A percentile compares a stretch with the other conserved stretches of the same genome.
Conservation (phyloP, 2,888 invertebrate genomes). For the Caenorhabditis virilis region DNA sequence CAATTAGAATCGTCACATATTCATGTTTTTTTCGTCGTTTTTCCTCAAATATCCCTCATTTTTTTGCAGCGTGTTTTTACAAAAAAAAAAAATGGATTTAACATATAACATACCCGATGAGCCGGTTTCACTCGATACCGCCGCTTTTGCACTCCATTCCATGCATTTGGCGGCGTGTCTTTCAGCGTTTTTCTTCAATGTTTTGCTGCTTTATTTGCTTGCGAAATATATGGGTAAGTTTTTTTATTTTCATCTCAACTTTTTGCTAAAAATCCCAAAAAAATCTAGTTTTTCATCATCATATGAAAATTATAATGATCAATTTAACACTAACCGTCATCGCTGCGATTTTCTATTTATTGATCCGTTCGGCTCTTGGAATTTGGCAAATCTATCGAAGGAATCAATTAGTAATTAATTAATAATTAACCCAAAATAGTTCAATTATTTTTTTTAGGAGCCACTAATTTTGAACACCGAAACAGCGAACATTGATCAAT, state of each 20-base stretch:
- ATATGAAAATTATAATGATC: conserved; percentile 33
- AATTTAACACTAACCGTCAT: conserved; percentile 29
- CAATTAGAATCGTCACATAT: too few relatives aligned
- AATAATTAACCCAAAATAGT: not conserved
- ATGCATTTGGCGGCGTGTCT: conserved; percentile 28
- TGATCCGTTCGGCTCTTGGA: conserved; percentile 14
- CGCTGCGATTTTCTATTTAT: conserved; percentile 17
- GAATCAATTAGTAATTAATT: not conserved
- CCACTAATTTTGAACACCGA: not conserved
- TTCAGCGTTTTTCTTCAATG: conserved; percentile 18
- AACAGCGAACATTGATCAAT: conserved; percentile 10
- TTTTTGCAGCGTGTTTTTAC: too few relatives aligned
- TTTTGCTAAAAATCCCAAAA: not conserved
- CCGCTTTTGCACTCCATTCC: conserved; percentile 16
- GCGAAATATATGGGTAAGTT: conserved; percentile 20
- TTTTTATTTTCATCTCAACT: not conserved
- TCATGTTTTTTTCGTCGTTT: too few relatives aligned
- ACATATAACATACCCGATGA: too few relatives aligned
- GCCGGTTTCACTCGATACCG: conserved; percentile 10
- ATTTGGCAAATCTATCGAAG: conserved; percentile 15
- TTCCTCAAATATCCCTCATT: too few relatives aligned
- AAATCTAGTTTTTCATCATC: conserved; percentile 28
- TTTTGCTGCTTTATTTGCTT: conserved; percentile 20
- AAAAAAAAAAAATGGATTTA: too few relatives aligned
- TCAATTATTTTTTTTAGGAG: not conserved